These are phyloP conservation scores for Condylostylus longicornis DNA, from an alignment of 1,140 invertebrate genomes.

Conservation along the genomic window DNA sequence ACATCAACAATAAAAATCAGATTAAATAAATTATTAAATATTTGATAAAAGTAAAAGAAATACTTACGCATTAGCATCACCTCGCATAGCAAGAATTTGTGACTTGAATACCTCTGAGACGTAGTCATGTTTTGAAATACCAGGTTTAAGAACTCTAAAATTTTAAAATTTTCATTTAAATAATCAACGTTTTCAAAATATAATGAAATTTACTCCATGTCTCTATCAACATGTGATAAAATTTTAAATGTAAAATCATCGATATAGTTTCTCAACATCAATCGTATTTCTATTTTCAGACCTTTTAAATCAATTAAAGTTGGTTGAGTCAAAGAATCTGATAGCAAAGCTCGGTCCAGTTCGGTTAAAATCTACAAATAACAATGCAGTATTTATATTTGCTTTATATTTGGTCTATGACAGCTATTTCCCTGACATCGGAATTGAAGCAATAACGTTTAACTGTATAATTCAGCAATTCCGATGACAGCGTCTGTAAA, in stretches of 20 bases:
- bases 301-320: slow-evolving; percentile 16
- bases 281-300: slow-evolving; percentile 24
- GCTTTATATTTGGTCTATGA: neutral
- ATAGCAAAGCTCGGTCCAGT: slow-evolving; percentile 19
- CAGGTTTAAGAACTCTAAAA: slow-evolving; percentile 22
- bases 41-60: neutral
- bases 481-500: no score
- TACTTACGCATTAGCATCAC: slow-evolving; percentile 26
- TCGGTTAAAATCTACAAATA: slow-evolving; percentile 25
- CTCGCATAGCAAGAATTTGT: slow-evolving; percentile 30
- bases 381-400: neutral
- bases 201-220: slow-evolving; percentile 23
- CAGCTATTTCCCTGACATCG: neutral
- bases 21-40: neutral
- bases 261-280: slow-evolving; percentile 21
- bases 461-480: no score
- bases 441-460: no score
- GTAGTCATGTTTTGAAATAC: slow-evolving; percentile 26
- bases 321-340: slow-evolving; percentile 13
- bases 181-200: neutral
- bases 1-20: neutral
- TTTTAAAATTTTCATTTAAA: neutral
- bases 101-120: slow-evolving; percentile 26
- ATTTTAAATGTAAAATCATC: slow-evolving; percentile 31
- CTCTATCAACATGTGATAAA: slow-evolving; percentile 29